Evolutionary conservation across 2,888 invertebrate species (phyloP).

Genomic region (Epinotia nisella): DNA sequence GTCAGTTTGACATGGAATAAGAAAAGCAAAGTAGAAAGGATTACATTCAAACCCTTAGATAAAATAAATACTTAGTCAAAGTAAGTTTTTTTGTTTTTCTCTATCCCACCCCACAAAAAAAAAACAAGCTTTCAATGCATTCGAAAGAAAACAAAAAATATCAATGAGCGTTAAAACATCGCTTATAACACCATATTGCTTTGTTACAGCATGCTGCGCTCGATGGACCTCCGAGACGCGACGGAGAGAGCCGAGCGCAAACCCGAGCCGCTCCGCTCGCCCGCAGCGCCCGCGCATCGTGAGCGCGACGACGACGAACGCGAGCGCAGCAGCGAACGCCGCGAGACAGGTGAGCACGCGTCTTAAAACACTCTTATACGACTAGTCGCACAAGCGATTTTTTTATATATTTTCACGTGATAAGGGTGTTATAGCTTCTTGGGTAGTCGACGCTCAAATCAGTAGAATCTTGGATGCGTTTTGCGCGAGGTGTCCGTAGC

Average conservation of each 20-base stretch:
- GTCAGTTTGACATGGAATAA: not conserved
- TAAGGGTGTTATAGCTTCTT: slow-evolving; percentile 12
- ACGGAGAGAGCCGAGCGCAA: slow-evolving; percentile 69
- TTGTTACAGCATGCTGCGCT: slow-evolving; percentile 87
- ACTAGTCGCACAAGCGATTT: slow-evolving; percentile 14
- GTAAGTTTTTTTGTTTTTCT: no score
- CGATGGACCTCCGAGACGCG: slow-evolving; percentile 84
- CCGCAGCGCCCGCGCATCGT: slow-evolving; percentile 64
- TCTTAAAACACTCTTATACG: slow-evolving; percentile 46
- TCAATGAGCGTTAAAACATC: not conserved
- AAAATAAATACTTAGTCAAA: not conserved
- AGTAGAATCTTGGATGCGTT: slow-evolving; percentile 14
- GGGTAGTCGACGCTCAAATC: not conserved
- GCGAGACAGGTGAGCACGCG: slow-evolving; percentile 72
- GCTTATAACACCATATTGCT: slow-evolving; percentile 29
- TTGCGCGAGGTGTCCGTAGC: slow-evolving; percentile 65
- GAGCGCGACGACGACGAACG: slow-evolving; percentile 71
- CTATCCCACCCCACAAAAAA: no score
- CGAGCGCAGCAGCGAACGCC: slow-evolving; percentile 70
- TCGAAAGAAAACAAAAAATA: no score
- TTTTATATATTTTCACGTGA: not conserved
- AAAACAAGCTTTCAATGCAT: no score
- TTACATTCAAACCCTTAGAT: not conserved
- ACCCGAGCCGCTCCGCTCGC: slow-evolving; percentile 81
- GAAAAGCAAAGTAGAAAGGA: not conserved